Percentiles rank a stretch among this genome's conserved stretches.
Conservation (phyloP, 2,113 vertebrate species). For the Embiotoca jacksoni region DNA sequence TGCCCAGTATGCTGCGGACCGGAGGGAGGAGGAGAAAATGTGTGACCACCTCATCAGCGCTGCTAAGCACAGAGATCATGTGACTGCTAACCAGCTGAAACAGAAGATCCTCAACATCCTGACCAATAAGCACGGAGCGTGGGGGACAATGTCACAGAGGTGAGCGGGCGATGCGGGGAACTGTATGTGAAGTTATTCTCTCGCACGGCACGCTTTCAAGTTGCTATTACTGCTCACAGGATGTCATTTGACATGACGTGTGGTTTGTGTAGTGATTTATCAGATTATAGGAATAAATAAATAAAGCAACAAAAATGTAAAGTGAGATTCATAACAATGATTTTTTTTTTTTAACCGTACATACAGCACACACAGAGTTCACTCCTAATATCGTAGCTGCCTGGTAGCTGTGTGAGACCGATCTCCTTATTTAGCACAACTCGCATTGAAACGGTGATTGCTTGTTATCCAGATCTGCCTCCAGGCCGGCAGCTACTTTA, state of each 20-base stretch:
- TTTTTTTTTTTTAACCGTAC: not conserved
- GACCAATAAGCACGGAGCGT: constrained; percentile 98
- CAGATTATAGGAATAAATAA: not conserved
- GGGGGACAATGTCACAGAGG: constrained; percentile 98
- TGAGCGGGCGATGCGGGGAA: constrained; percentile 38
- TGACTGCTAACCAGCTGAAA: constrained; percentile 98
- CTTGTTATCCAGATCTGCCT: constrained; percentile 44
- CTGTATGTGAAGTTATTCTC: not conserved
- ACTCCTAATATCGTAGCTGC: constrained; percentile 9
- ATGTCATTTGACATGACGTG: not conserved
- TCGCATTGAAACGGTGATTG: constrained; percentile 32
- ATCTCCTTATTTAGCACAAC: constrained; percentile 16
- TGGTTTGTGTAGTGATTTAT: not conserved
- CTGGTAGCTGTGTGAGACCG: constrained; percentile 10
- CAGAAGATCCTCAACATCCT: constrained; percentile 99
- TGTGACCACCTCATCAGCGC: constrained; percentile 99
- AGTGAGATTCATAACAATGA: not conserved
- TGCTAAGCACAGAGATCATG: constrained; percentile 96
- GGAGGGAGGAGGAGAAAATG: constrained; percentile 98
- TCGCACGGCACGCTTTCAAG: not conserved
- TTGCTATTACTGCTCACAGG: not conserved
- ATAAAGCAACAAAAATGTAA: not conserved
- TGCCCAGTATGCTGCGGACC: constrained; percentile 96
- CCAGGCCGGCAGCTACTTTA: constrained; percentile 24
- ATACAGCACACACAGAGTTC: not conserved